Conservation (phyloP, 2,797 vertebrate genomes). For the Mycteria americana region DNA sequence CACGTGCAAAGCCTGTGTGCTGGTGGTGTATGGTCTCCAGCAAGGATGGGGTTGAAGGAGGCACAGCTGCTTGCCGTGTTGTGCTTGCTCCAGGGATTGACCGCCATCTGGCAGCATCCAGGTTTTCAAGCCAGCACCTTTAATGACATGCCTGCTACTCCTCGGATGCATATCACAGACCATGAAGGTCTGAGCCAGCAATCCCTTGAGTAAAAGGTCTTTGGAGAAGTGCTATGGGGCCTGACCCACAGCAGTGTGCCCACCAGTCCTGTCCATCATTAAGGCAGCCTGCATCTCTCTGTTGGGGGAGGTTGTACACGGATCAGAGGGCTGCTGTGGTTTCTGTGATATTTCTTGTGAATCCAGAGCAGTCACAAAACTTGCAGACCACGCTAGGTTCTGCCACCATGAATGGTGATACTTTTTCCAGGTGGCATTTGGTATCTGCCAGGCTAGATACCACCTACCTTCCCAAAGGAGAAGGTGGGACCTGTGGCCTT, state of each 20-base stretch:
- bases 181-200: not conserved
- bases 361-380: not conserved
- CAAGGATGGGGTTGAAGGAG: not conserved
- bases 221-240: not conserved
- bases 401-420: not conserved
- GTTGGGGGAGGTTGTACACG: fast-evolving
- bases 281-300: not conserved
- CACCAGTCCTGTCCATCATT: not conserved
- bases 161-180: fast-evolving
- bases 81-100: not conserved
- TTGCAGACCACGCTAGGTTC: fast-evolving
- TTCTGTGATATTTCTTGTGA: not conserved
- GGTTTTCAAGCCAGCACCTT: not conserved
- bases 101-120: not conserved
- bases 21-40: not conserved
- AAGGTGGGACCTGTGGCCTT: not conserved
- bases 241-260: not conserved
- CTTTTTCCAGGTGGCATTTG: not conserved
- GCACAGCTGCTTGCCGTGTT: fast-evolving
- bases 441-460: not conserved
- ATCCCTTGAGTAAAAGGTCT: not conserved
- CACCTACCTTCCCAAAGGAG: not conserved
- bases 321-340: not conserved
- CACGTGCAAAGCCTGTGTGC: not conserved
- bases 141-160: not conserved